Conservation (phyloP, 2,888 invertebrate genomes). For the Eristalis tenax region DNA sequence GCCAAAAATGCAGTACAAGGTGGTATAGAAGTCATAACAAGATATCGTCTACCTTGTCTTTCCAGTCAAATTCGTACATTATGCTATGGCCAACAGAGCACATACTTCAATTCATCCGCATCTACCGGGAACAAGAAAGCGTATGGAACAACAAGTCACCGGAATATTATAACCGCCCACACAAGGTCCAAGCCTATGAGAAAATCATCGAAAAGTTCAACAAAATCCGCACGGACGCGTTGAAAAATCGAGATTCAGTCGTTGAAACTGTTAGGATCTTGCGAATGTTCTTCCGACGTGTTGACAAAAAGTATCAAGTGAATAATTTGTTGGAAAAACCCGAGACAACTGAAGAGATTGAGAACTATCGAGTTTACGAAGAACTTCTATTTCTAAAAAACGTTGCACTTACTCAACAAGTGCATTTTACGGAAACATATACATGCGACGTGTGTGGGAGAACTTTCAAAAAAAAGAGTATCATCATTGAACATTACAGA, state of each 20-base stretch:
- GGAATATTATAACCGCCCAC: neutral
- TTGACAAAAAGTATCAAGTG: conserved; percentile 1
- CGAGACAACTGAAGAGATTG: neutral
- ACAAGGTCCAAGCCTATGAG: conserved; percentile 18
- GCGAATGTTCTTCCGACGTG: neutral
- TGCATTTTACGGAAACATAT: neutral
- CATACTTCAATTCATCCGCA: conserved; percentile 22
- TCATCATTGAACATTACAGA: neutral
- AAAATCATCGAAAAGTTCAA: conserved; percentile 6
- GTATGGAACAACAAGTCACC: conserved; percentile 29
- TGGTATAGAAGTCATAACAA: no score
- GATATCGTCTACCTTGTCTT: neutral
- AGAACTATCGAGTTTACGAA: neutral
- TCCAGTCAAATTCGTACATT: neutral
- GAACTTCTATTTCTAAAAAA: conserved; percentile 20
- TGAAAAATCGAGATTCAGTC: neutral
- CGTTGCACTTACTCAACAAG: neutral
- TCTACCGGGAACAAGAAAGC: conserved; percentile 39
- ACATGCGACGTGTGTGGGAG: neutral
- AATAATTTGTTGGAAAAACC: neutral
- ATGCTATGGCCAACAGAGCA: conserved; percentile 9
- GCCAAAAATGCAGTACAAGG: no score
- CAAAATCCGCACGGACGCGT: neutral
- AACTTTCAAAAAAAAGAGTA: neutral
- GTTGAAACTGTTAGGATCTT: neutral